Base-by-base conservation (phyloP, 2,888 invertebrate genomes). In the Eupithecia dodoneata region DNA sequence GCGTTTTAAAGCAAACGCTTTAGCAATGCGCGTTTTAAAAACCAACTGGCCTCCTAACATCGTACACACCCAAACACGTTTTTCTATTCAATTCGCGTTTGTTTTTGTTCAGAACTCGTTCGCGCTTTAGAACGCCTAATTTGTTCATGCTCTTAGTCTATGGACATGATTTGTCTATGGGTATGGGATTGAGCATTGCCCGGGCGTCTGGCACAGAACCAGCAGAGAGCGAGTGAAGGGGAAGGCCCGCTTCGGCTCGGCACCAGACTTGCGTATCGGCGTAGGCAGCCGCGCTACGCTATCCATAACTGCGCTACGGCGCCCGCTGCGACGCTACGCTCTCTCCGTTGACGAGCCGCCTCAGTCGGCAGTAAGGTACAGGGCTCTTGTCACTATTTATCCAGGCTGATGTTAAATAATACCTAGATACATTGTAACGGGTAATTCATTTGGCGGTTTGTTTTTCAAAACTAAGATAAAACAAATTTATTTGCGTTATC, bases 301-400 rank as follows among this genome's bases (percentile, higher is more conserved):
- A 79, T 87, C 95, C 4, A 89, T 91, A 63, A 87, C 91, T 76
- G 92, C 94, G 83, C 87, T 95, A 81, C 91, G 95, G 72, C 93
- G 94, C 69, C 94, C 93, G 81, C 95, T 97, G 72, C 97, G 97
- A 75, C 96, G 98, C 89, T 97, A 98, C 92, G 98, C 98, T 42
- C 93, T 98, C 79, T 98, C 98, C 76, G 97, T 98, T 78, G 98
- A 98, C 88, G 97, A 97, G 91, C 96, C 97, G 3, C 95, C 94
- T 55, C 96, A 87, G 49, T 95, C 91, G 78, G 94, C 92, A 9
- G 90, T 94, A 87, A 94, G 94, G 95, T 95, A 92, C 83, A 83
- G 63, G 72, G 67, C 30, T 13, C 18, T 59, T 63, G 7, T 63
- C 63, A 30, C 30, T 59, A 59, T 63, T 30, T 63, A 30, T 7